Evolutionary conservation across 2,797 vertebrate genomes (phyloP).

Genomic region (Sphenopsis melanotis): DNA sequence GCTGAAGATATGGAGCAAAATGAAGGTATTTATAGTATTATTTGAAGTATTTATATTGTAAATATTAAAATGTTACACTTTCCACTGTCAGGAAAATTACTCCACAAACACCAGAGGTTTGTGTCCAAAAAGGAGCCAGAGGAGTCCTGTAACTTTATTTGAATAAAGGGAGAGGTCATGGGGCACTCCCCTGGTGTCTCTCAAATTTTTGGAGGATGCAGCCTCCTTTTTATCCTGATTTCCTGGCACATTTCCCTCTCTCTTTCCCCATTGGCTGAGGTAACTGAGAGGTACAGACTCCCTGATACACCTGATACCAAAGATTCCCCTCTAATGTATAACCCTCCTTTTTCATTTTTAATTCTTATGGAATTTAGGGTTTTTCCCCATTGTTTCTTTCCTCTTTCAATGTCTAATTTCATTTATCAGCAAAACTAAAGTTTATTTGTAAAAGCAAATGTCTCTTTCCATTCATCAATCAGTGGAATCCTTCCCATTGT

Average conservation of each 20-base stretch:
- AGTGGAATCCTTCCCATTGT: background rate
- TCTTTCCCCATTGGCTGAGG: background rate
- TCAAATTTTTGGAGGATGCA: background rate
- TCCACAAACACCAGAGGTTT: background rate
- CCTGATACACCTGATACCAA: rapidly evolving
- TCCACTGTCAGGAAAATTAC: background rate
- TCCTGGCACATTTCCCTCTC: background rate
- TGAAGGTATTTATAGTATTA: background rate
- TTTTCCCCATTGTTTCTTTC: background rate
- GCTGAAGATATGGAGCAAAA: background rate
- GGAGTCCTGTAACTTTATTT: background rate
- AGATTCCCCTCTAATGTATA: background rate
- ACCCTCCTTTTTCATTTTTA: background rate
- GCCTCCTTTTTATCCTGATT: background rate
- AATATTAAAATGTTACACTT: slow-evolving; percentile 45
- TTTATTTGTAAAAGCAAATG: background rate
- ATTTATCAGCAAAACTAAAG: background rate
- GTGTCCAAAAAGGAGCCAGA: background rate
- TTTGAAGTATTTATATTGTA: slow-evolving; percentile 36
- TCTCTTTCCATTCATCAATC: background rate
- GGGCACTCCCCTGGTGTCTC: background rate
- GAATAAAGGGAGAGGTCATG: background rate
- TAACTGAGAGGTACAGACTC: background rate
- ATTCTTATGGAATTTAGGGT: background rate
- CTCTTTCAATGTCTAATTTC: background rate